Evolutionary conservation across 2,113 vertebrate species (phyloP).

Genomic region (Semnornis frantzii): DNA sequence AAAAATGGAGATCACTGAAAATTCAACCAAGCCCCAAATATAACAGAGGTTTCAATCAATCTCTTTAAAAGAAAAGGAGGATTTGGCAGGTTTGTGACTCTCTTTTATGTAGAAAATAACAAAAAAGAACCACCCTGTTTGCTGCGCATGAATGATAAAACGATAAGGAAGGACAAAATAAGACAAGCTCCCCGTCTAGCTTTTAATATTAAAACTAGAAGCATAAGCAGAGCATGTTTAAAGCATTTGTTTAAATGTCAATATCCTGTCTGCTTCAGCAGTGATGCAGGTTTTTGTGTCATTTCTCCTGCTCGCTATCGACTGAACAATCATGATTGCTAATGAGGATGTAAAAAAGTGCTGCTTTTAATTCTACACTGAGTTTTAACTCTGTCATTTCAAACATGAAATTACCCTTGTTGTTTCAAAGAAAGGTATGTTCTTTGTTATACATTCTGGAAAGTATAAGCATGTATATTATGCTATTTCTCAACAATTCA

Average conservation of each 20-base stretch:
- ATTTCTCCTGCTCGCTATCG: background rate
- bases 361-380: background rate
- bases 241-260: conserved; percentile 50
- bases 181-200: background rate
- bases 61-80: background rate
- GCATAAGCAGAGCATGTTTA: conserved; percentile 23
- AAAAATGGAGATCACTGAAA: background rate
- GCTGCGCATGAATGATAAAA: background rate
- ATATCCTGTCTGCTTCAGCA: conserved; percentile 34
- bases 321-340: conserved; percentile 33
- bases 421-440: background rate
- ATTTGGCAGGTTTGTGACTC: background rate
- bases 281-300: background rate
- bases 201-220: conserved; percentile 27
- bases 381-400: background rate
- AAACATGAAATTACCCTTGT: background rate
- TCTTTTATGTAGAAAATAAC: background rate
- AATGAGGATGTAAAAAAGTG: conserved; percentile 28
- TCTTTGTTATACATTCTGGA: background rate
- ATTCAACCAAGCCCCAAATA: background rate
- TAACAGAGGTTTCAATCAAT: background rate
- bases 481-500: background rate
- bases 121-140: background rate
- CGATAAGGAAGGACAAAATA: background rate
- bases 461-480: background rate